Evolutionary conservation across 2,113 vertebrate species (phyloP), one percentile per base, ranked within the genome.

Genomic region (Setophaga kirtlandii): DNA sequence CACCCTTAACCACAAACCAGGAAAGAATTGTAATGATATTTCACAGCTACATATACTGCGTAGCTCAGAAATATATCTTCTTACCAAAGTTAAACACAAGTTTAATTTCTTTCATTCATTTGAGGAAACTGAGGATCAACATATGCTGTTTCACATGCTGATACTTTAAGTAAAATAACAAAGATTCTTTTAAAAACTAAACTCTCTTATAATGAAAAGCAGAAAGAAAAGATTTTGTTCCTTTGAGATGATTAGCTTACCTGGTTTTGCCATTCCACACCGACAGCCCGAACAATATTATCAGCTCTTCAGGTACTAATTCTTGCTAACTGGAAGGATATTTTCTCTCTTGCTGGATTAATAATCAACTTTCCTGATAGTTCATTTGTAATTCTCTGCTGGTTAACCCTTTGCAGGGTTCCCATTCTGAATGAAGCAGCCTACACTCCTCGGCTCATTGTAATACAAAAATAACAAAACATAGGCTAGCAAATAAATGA

Each of bases 381-480:
- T 99, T 99, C 99, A 99, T 99, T 99, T 99, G 98, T 98, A 98
- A 99, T 99, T 99, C 98, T 98, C 98, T 98, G 98, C 98, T 99
- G 97, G 98, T 99, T 99, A 99, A 99, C 99, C 99, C 98, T 98
- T 98, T 98, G 97, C 97, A 96, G 92, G 97, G 94, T 56, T 96
- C 78, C 77, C 94, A 95, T 95, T 77, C 44, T 95, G 80, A 79
- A 63, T 68, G 93, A 86, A 87, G 81, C 37, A 75, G 46, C 12
- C 58, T 91, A 63, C 18, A 17, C 52, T 71, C 24, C 75, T 75
- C 21, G 5, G 55, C 62, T 78, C 93, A 86, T 87, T 74, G 74
- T 79, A 73, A 71, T 6, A 83, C 7, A 55, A 88, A 95, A 89
- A 78, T 37, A 90, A 55, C 16, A 92, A 77, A 86, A 64, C 41